Percentiles rank a stretch among this genome's conserved stretches.
Conservation (phyloP, 2,888 invertebrate species). For the Melanchra persicariae region DNA sequence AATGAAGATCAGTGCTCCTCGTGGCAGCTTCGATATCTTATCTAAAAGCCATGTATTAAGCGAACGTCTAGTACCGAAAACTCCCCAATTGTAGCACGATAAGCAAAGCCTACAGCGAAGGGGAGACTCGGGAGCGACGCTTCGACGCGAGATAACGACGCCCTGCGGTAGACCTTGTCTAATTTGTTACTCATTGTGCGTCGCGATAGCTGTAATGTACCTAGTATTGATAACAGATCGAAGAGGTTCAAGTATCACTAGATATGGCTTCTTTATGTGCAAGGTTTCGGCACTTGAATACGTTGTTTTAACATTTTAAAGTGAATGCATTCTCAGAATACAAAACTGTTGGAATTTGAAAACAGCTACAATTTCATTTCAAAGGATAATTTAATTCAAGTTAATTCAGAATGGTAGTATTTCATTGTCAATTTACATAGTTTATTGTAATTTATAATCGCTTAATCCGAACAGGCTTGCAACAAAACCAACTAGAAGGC, state of each 20-base stretch:
- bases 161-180: slow-evolving; percentile 78
- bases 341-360: background rate
- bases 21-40: slow-evolving; percentile 48
- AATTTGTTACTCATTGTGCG: slow-evolving; percentile 85
- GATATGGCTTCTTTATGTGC: slow-evolving; percentile 25
- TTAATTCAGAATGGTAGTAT: slow-evolving; percentile 1
- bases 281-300: too few species aligned
- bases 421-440: slow-evolving; percentile 32
- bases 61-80: slow-evolving; percentile 61
- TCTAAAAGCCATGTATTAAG: slow-evolving; percentile 59
- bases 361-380: background rate
- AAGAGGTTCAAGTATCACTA: slow-evolving; percentile 56
- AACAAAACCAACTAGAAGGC: slow-evolving; percentile 34
- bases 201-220: slow-evolving; percentile 80
- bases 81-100: slow-evolving; percentile 70
- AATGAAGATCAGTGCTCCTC: slow-evolving; percentile 28
- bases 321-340: background rate
- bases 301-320: background rate
- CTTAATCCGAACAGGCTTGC: slow-evolving; percentile 22
- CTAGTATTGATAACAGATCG: slow-evolving; percentile 68
- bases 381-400: background rate
- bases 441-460: slow-evolving; percentile 38
- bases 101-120: slow-evolving; percentile 74
- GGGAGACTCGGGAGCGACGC: slow-evolving; percentile 71
- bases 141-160: slow-evolving; percentile 74